A percentile compares a stretch with the other conserved stretches of the same genome.
These are phyloP conservation scores for Rotaria magnacalcarata DNA, from an alignment of 2,888 invertebrate genomes.

Conservation along the genomic window DNA sequence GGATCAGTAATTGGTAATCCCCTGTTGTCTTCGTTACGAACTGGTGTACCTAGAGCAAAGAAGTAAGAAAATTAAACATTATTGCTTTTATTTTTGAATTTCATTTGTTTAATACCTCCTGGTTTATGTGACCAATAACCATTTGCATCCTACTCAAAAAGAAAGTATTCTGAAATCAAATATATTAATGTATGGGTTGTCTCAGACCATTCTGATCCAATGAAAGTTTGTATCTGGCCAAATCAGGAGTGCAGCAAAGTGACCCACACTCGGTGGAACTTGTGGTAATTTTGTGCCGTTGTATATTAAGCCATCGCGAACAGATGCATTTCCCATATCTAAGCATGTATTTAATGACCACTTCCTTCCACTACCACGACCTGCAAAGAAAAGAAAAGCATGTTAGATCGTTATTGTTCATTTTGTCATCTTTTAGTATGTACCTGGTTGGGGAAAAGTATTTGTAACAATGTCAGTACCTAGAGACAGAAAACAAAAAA, in stretches of 20 bases:
- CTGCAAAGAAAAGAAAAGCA: not conserved
- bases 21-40: not conserved
- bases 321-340: constrained; percentile 1
- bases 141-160: not conserved
- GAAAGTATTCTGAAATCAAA: not conserved
- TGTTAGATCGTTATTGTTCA: too few relatives aligned
- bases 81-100: not conserved
- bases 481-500: not conserved
- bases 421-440: not conserved
- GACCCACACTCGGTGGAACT: not conserved
- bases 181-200: not conserved
- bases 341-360: not conserved
- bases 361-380: constrained; percentile 27
- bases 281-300: constrained; percentile 18
- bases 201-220: constrained; percentile 21
- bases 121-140: constrained; percentile 31
- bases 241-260: not conserved
- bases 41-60: not conserved
- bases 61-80: not conserved
- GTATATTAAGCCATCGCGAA: constrained; percentile 12
- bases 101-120: not conserved
- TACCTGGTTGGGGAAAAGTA: constrained; percentile 27
- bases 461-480: constrained; percentile 36
- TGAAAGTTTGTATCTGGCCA: constrained; percentile 17
- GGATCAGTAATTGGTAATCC: not conserved